Percentiles rank a stretch among this genome's conserved stretches.
phyloP scores from a whole-genome alignment of 2,888 invertebrate genomes.

The Cryptophagus acutangulus region DNA sequence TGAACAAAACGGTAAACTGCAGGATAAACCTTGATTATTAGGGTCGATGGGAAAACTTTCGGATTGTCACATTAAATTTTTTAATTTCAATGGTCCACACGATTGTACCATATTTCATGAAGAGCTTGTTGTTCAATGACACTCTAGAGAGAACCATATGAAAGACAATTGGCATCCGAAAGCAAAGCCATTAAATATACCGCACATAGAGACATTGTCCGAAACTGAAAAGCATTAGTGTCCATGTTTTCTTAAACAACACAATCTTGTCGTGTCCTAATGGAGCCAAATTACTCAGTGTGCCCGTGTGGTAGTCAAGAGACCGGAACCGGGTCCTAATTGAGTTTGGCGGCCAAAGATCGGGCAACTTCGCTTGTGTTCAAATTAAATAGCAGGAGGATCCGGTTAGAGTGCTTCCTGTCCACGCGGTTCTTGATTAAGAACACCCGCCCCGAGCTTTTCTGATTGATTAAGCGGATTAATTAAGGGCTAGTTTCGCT shows the following conservation, averaged over 20 bases:
- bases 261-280: constrained; percentile 41
- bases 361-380: constrained; percentile 17
- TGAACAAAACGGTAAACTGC: no score
- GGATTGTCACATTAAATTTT: no score
- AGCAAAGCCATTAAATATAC: no score
- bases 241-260: constrained; percentile 40
- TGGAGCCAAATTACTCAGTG: constrained; percentile 39
- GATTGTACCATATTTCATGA: no score
- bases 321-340: constrained; percentile 40
- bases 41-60: no score
- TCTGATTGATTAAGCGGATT: constrained; percentile 25
- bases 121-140: no score
- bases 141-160: no score
- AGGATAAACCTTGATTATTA: no score
- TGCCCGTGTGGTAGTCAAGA: constrained; percentile 33
- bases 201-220: background rate
- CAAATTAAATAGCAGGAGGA: constrained; percentile 22
- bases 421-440: constrained; percentile 23
- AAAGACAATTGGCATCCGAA: no score
- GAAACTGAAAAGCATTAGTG: constrained; percentile 7
- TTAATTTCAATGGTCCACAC: no score
- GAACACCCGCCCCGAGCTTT: constrained; percentile 17
- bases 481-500: no score
- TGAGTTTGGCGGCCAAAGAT: constrained; percentile 38
- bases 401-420: constrained; percentile 24